These are phyloP conservation scores for Lottia gigantea DNA, from an alignment of 2,888 invertebrate genomes.

Conservation along the genomic window DNA sequence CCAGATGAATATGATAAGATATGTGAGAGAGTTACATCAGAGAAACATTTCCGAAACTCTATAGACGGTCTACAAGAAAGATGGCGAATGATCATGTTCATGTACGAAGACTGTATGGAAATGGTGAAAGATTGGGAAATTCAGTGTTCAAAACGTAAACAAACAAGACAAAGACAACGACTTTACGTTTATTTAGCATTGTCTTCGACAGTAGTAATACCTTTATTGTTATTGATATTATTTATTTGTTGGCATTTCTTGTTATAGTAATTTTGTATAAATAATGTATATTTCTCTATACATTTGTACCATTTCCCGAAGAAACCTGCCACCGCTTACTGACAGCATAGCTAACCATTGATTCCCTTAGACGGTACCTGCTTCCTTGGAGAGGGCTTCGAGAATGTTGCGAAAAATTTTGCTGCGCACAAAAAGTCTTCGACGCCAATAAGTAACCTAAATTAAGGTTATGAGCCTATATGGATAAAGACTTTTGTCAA, in stretches of 20 bases:
- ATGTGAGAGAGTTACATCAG: conserved; percentile 40
- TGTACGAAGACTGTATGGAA: conserved; percentile 50
- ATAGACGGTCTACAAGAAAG: conserved; percentile 48
- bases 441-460: no score
- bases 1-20: conserved; percentile 44
- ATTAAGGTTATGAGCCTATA: no score
- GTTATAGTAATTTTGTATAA: no score
- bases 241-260: neutral
- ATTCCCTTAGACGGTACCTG: no score
- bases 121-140: conserved; percentile 36
- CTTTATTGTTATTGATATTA: neutral
- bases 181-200: neutral
- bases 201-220: neutral
- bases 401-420: no score
- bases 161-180: neutral
- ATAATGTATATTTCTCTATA: no score
- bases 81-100: conserved; percentile 50
- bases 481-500: no score
- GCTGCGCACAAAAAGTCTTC: no score
- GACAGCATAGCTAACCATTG: no score
- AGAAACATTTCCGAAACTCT: conserved; percentile 40
- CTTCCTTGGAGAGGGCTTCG: no score
- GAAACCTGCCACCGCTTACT: no score
- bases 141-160: conserved; percentile 8
- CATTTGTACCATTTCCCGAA: no score